Percentiles rank a stretch among this genome's conserved stretches.
Evolutionary conservation across 2,888 invertebrate genomes (phyloP).

Genomic region (Chrysolina haemoptera): DNA sequence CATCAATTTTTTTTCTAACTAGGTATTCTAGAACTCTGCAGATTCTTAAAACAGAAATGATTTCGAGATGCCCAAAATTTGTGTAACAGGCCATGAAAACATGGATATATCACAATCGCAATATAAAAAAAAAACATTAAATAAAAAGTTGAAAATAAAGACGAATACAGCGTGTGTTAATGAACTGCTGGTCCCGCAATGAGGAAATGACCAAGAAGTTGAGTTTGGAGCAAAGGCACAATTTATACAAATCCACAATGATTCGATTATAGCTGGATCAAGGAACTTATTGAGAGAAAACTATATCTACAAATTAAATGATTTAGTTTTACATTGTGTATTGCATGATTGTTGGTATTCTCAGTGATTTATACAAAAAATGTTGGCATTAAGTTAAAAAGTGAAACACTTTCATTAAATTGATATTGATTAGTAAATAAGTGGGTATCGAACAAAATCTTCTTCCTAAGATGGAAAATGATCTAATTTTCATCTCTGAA

Average conservation of each 20-base stretch:
- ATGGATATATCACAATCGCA: constrained; percentile 50
- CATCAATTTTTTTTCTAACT: constrained; percentile 21
- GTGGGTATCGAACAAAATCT: no score
- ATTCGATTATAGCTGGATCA: constrained; percentile 31
- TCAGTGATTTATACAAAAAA: no score
- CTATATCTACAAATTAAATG: no score
- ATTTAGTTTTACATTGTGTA: no score
- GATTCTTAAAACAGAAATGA: constrained; percentile 38
- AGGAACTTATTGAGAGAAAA: no score
- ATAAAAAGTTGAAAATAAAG: constrained; percentile 31
- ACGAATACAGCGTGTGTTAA: constrained; percentile 37
- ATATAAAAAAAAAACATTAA: constrained; percentile 38
- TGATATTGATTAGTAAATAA: no score
- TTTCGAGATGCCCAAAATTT: constrained; percentile 29
- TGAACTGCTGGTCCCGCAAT: constrained; percentile 53
- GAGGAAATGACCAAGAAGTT: constrained; percentile 39
- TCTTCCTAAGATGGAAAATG: no score
- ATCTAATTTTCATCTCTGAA: no score
- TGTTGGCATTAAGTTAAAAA: no score
- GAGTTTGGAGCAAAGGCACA: constrained; percentile 55
- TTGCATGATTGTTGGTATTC: no score
- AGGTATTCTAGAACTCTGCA: constrained; percentile 20
- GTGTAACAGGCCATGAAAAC: constrained; percentile 52
- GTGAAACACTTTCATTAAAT: no score
- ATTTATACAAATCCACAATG: constrained; percentile 45